These are phyloP conservation scores for Dendrolimus punctatus DNA, from an alignment of 1,140 invertebrate genomes.

Conservation along the genomic window DNA sequence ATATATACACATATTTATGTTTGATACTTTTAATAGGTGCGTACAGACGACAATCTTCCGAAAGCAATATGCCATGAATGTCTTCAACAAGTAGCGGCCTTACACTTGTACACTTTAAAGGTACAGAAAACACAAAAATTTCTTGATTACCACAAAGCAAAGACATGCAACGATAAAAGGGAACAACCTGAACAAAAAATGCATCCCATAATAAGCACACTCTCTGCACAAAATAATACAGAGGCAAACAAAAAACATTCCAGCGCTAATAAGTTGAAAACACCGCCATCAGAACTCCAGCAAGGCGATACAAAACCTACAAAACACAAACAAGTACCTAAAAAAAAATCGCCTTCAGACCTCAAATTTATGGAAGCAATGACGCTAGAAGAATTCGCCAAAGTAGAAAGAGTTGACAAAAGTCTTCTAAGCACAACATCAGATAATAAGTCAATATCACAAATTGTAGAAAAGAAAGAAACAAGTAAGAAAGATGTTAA, in stretches of 20 bases:
- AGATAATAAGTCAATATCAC: constrained; percentile 15
- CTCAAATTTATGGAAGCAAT: constrained; percentile 55
- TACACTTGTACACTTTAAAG: constrained; percentile 51
- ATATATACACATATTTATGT: too few species aligned
- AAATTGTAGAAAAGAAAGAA: constrained; percentile 12
- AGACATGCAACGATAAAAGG: constrained; percentile 31
- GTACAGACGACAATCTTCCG: constrained; percentile 51
- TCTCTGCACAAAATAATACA: constrained; percentile 22
- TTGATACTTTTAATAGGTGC: constrained; percentile 30
- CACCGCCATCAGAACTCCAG: constrained; percentile 26
- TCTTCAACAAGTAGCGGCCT: constrained; percentile 42
- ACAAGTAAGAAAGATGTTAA: constrained; percentile 15
- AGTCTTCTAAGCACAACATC: constrained; percentile 30
- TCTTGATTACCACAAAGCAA: constrained; percentile 50
- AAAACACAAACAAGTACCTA: constrained; percentile 21
- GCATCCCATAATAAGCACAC: constrained; percentile 25
- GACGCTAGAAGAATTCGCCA: constrained; percentile 58
- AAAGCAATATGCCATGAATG: constrained; percentile 67
- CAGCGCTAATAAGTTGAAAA: constrained; percentile 12
- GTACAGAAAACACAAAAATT: constrained; percentile 63
- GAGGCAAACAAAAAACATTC: constrained; percentile 15
- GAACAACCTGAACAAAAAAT: constrained; percentile 26
- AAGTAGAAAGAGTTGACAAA: constrained; percentile 47
- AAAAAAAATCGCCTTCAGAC: constrained; percentile 39
- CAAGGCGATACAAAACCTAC: constrained; percentile 35